phyloP scores from a whole-genome alignment of 2,113 vertebrate species.

The Dipodomys ordii region DNA sequence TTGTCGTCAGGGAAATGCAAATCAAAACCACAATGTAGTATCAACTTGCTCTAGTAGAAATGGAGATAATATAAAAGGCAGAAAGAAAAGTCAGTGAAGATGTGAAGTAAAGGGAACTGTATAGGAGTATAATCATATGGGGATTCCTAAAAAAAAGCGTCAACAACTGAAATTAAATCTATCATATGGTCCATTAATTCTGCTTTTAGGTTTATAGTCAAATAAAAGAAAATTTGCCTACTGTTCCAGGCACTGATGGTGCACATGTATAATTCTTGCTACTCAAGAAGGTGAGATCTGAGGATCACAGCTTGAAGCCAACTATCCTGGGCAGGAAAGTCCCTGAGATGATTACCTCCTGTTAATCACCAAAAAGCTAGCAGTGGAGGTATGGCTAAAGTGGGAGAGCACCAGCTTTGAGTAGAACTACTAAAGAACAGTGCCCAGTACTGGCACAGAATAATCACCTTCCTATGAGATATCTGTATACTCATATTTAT shows the following conservation, averaged over 20 bases:
- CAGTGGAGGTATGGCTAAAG: too few relatives aligned
- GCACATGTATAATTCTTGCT: too few relatives aligned
- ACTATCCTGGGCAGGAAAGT: too few relatives aligned
- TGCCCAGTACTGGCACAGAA: too few relatives aligned
- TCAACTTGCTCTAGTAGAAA: not conserved
- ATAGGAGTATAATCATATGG: not conserved
- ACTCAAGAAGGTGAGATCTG: too few relatives aligned
- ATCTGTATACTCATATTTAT: not conserved
- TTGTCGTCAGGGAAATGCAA: not conserved
- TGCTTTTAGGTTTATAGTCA: not conserved
- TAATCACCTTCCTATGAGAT: not conserved
- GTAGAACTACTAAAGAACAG: too few relatives aligned
- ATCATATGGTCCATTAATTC: not conserved
- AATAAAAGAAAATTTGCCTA: not conserved
- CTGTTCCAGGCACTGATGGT: too few relatives aligned
- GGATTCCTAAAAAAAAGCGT: not conserved
- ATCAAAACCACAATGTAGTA: not conserved
- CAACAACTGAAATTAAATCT: not conserved
- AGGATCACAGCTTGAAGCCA: too few relatives aligned
- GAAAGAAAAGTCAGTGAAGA: not conserved
- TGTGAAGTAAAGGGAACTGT: not conserved
- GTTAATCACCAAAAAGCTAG: too few relatives aligned
- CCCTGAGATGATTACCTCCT: too few relatives aligned
- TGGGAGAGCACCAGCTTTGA: too few relatives aligned
- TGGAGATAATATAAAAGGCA: not conserved